Conservation (phyloP, 2,888 invertebrate species). For the Drosophila sordidula region DNA sequence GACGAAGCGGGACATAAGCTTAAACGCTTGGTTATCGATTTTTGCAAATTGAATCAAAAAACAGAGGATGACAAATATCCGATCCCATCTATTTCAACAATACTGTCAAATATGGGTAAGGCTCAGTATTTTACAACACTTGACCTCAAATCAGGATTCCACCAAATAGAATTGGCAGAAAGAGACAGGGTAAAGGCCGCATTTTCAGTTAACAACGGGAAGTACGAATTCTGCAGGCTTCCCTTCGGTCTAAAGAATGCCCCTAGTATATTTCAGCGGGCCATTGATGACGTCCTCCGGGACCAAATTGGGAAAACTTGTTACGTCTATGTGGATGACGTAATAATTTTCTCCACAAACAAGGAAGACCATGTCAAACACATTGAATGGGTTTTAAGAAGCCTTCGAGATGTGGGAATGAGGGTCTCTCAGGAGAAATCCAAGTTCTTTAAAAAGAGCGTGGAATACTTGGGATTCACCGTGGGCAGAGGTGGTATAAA, state of each 20-base stretch:
- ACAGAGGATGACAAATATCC: conserved; percentile 11
- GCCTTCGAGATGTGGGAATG: background rate
- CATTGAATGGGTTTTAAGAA: background rate
- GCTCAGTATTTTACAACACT: conserved; percentile 10
- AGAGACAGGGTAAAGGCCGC: background rate
- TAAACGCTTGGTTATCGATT: conserved; percentile 5
- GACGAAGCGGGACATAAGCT: too few species aligned
- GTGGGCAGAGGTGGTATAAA: background rate
- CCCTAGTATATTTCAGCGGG: conserved; percentile 12
- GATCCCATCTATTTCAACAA: background rate
- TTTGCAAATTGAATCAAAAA: conserved; percentile 15
- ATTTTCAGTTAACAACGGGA: conserved; percentile 3
- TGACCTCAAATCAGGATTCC: conserved; percentile 9
- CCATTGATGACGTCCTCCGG: conserved; percentile 3
- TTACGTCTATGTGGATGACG: too few species aligned
- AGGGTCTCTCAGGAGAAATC: background rate
- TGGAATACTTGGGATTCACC: conserved; percentile 1
- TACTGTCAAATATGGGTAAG: conserved; percentile 3
- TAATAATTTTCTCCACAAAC: background rate
- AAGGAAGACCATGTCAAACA: conserved; percentile 9
- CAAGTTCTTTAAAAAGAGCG: background rate
- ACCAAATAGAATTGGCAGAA: background rate
- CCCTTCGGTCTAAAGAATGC: conserved; percentile 7
- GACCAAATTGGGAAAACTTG: too few species aligned
- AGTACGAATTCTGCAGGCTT: conserved; percentile 6